Base-by-base conservation (phyloP, 1,140 invertebrate genomes). In the Globodera rostochiensis region DNA sequence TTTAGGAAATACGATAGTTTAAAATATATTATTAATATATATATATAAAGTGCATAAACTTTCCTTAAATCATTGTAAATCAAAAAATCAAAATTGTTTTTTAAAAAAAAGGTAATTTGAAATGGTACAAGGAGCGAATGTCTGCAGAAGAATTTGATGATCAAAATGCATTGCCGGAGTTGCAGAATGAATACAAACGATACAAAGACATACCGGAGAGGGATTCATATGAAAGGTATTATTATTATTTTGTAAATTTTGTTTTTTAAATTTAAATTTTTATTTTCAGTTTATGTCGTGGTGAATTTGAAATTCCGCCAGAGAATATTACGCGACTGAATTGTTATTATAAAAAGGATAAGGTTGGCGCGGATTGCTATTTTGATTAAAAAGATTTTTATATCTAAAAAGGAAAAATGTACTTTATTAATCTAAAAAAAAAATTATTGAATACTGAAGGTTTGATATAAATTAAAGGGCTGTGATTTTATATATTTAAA, bases 341-440 rank as follows among this genome's bases (percentile, higher is more conserved):
- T 91, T 93, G 93, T 66, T 98, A 97, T 90, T 91, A 93, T 36
- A 88, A 89, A 82, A 93, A 93, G 83, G 90, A 91, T 57, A 81
- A 85, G 60, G 77, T 78, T 7, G 15, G 46, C 83, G 13, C 21
- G 13, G 13, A 66, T 21, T 25, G 25, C 6, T 8, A 71, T 71
- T 7, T 70, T 70, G 8, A 45, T 9, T 8, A 70, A 69, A 25
- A 70, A 9, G 36, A 25, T 70, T 21, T 5, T 13, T 45, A 25
- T 70, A 6, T 70, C 25, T 21, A 3, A 6, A 70, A 66, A 66
- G 36, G 0, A 70, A 25, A 13, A 70, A 70, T 13, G 13, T 66
- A 15, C 60, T 21, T 15, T 13, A 66, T 15, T 2, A 66, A 66
- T 21, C 21, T 66, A 66, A 66, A 21, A 66, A 66, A 66, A 21